These are phyloP conservation scores for Hoplostethus mediterraneus DNA, from an alignment of 2,797 vertebrate species.

Conservation along the genomic window DNA sequence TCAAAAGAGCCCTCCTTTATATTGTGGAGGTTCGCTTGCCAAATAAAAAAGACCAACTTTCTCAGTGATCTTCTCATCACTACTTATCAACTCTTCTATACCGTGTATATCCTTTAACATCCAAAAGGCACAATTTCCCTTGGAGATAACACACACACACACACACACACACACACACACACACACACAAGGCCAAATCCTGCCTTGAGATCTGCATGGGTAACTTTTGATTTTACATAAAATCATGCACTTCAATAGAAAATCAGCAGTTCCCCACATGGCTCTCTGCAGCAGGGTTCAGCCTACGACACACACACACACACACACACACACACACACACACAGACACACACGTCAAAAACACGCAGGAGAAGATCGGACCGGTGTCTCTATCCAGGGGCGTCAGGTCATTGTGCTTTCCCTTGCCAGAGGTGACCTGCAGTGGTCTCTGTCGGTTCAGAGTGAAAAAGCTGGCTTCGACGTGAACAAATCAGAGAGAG, in stretches of 20 bases:
- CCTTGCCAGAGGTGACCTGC: conserved; percentile 42
- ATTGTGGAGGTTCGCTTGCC: conserved; percentile 2
- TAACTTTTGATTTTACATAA: conserved; percentile 55
- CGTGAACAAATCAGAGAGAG: conserved; percentile 20
- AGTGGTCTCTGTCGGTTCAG: conserved; percentile 20
- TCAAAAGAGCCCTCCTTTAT: conserved; percentile 7
- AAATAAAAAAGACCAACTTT: conserved; percentile 15
- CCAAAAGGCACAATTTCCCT: conserved; percentile 71
- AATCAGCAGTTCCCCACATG: conserved; percentile 53
- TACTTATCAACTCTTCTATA: conserved; percentile 29
- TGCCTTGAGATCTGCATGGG: conserved; percentile 46
- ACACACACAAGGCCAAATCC: conserved; percentile 36
- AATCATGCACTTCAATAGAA: conserved; percentile 70
- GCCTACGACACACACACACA: conserved; percentile 31
- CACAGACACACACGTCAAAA: conserved; percentile 19
- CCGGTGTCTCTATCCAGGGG: conserved; percentile 15
- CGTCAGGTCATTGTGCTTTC: conserved; percentile 42
- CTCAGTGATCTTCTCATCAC: conserved; percentile 16
- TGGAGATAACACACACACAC: conserved; percentile 23
- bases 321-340: conserved; percentile 23
- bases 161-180: conserved; percentile 27
- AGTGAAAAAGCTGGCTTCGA: conserved; percentile 18
- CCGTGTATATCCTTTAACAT: conserved; percentile 42
- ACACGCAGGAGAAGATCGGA: conserved; percentile 32
- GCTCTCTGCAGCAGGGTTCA: conserved; percentile 52